Base-by-base conservation (phyloP, 23 tunicate genomes). In the Halocynthia roretzi region DNA sequence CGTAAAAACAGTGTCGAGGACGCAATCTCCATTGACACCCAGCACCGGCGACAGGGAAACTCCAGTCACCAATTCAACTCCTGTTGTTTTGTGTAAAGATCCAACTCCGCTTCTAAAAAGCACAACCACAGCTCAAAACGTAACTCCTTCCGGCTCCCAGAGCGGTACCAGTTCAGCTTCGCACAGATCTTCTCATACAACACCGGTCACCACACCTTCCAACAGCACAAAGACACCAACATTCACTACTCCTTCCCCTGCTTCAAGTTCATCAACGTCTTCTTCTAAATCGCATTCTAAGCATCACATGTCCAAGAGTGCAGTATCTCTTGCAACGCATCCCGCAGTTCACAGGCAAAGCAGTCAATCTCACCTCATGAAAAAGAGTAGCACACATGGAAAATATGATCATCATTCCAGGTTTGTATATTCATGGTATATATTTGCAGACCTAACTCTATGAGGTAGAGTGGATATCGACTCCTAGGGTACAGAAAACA, bases 231-330 rank as follows among this genome's bases (percentile, higher is more conserved):
- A 31, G 18, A 74, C 78, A 22, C 78, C 78, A 14, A 54, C 19
- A 4, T 74, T 74, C 63, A 74, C 78, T 14, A 74, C 78, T 14
- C 78, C 78, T 8, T 74, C 78, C 56, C 78, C 78, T 19, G 78
- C 78, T 1, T 74, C 78, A n/a, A 50, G 64, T 4, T 74, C 78
- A 5, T 74, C 78, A 19, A 70, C 54, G 14, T 74, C 78, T 15
- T 54, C 78, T 19, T 74, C 78, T 10, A 74, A 74, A 74, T 74
- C 78, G 5, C 78, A 65, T 9, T 8, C 55, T 0, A 74, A 54
- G 5, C 78, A 74, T 15, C 55, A 56, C 14, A 62, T 54, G 31
- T 1, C 56, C 11, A 74, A 74, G 31, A 74, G n/a, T 23, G 54
- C 75, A 21, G 11, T n/a, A 31, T 31, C 44, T 31, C 44, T 31